Evolutionary conservation across 64 coral and sea anemone genomes (phyloP), one percentile per base, ranked within the genome.

Genomic region (Stichodactyla helianthus): DNA sequence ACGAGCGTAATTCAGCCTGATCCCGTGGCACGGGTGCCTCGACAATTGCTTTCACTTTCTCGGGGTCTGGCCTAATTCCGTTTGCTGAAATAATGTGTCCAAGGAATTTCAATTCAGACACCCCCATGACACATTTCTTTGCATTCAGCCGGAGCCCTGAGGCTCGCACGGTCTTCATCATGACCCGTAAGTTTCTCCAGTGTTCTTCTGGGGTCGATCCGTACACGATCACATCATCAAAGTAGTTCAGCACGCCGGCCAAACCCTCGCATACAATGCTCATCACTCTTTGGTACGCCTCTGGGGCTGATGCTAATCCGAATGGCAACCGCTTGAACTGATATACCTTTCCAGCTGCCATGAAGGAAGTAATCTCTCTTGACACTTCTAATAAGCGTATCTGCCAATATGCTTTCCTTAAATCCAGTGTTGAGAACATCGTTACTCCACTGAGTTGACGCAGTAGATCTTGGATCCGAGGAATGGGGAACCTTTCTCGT

Each of bases 61-160:
- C 87, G 2, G 68, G 87, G 50, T 88, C 77, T 10, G 87, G 71
- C 27, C 31, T 88, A 1, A 82, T 25, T 2, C 77, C 82, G 6
- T 50, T 54, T 9, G 18, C 87, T 27, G 87, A 79, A 19, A 88
- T 88, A 11, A 88, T 82, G 25, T 88, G 88, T 51, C 88, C 88
- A 6, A 89, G 64, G 81, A 90, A 84, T 51, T 86, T 85, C 67
- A 91, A 71, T 59, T 86, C 89, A 15, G 83, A 28, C 44, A 53
- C 83, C n/a, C 89, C 83, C 31, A 85, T 79, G 71, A 79, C 71
- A 86, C 83, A 91, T 56, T 91, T 91, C 83, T 85, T 55, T 78
- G 82, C 89, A 86, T 91, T 91, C 11, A 91, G 83, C 52, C 83
- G 53, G 9, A 91, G 83, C 10, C 89, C 89, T 5, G 50, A 54